Conservation (phyloP, 2,888 invertebrate species). For the Hedya salicella region DNA sequence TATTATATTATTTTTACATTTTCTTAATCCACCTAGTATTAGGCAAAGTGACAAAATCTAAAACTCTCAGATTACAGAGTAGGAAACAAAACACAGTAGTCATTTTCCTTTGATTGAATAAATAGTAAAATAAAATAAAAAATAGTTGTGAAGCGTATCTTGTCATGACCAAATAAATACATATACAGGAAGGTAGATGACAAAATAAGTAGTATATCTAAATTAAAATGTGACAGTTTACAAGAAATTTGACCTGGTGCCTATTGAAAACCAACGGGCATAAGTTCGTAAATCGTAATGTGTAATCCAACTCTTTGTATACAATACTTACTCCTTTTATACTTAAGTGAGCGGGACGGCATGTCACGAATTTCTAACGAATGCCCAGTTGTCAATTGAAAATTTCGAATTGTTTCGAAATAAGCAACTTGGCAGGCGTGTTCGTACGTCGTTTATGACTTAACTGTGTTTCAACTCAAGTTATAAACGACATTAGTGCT, state of each 20-base stretch:
- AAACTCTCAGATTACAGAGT: slow-evolving; percentile 38
- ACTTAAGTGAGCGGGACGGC: no score
- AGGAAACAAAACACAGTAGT: slow-evolving; percentile 41
- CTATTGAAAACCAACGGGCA: not conserved
- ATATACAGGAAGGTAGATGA: slow-evolving; percentile 41
- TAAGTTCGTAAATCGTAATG: no score
- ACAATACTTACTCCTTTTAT: no score
- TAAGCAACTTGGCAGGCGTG: no score
- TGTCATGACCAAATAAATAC: slow-evolving; percentile 44
- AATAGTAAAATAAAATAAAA: slow-evolving; percentile 32
- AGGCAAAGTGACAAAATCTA: slow-evolving; percentile 78
- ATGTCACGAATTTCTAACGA: no score
- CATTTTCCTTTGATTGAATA: slow-evolving; percentile 28
- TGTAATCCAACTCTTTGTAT: no score
- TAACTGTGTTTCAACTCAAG: no score
- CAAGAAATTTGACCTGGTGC: not conserved
- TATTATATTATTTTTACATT: slow-evolving; percentile 80
- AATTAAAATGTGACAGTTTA: not conserved
- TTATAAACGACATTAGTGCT: no score
- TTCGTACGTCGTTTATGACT: no score
- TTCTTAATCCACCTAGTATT: slow-evolving; percentile 68
- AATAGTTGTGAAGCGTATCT: slow-evolving; percentile 35
- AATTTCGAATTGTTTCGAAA: no score
- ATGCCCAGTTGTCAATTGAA: no score
- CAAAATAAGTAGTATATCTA: slow-evolving; percentile 33